Evolutionary conservation across 2,797 vertebrate genomes (phyloP), one percentile per base, ranked within the genome.

Genomic region (Carduelis carduelis): DNA sequence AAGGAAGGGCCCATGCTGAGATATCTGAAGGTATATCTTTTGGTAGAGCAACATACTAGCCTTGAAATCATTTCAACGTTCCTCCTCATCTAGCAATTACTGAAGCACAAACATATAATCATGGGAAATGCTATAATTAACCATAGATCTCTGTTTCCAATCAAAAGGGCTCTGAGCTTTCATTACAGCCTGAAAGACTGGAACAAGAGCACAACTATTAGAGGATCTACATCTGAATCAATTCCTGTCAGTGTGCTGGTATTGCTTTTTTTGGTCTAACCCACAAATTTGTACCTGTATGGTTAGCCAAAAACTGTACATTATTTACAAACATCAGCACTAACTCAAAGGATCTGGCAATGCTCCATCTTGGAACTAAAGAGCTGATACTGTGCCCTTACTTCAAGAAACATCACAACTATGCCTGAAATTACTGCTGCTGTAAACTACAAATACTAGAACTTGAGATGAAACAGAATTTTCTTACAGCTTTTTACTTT

Each of bases 281-380:
- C 94, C 96, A 93, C 95, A 95, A 87, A 91, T 92, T 84, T 93
- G 71, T 93, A 96, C 71, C 88, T 87, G 49, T 27, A 90, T 35
- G 80, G 84, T 91, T 94, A 93, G 83, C 68, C 84, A 76, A 88
- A 94, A 94, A 30, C 35, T 56, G 74, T 52, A 41, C 30, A 35
- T 95, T 96, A 94, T 95, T 97, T 95, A 97, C 90, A 82, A 93
- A 94, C 61, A 93, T 71, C 87, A 91, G 61, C 59, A 94, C 60
- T 88, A 83, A 92, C 34, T 82, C 57, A 18, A 75, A 75, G 60
- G 66, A 75, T 89, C 68, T 96, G 94, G 86, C 87, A 85, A 5
- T 24, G 64, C 6, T 95, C 79, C 95, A 85, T 46, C 41, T 74
- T 66, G 72, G 52, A 92, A 87, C 44, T 76, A 39, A 93, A 95